phyloP scores from a whole-genome alignment of 2,888 invertebrate genomes.

The Aproaerema taeniolella region DNA sequence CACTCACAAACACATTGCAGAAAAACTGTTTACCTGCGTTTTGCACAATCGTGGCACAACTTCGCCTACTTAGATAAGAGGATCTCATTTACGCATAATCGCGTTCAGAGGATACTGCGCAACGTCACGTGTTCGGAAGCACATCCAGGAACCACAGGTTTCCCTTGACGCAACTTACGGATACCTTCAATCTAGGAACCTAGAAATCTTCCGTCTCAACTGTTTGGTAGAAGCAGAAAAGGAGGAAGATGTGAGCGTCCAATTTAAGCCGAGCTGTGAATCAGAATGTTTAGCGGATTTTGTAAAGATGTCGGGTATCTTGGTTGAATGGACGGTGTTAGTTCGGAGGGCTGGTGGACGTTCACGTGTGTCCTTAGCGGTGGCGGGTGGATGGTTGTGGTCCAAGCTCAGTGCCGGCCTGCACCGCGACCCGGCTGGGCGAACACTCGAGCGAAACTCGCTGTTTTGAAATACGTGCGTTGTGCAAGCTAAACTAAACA shows the following conservation, averaged over 20 bases:
- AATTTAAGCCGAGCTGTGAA: background rate
- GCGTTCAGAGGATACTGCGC: conserved; percentile 12
- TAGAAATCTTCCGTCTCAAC: too few species aligned
- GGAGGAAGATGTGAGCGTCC: background rate
- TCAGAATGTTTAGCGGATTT: background rate
- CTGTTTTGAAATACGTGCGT: conserved; percentile 36
- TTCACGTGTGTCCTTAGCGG: conserved; percentile 39
- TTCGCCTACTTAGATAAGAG: conserved; percentile 8
- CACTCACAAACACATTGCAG: conserved; percentile 6
- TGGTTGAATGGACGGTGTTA: background rate
- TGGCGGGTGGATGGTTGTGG: conserved; percentile 21
- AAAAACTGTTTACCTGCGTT: background rate
- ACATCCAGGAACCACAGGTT: conserved; percentile 14
- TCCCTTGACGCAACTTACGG: conserved; percentile 12
- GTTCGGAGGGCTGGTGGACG: conserved; percentile 33
- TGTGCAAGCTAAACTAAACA: conserved; percentile 55
- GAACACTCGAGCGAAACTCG: conserved; percentile 39
- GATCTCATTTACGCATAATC: conserved; percentile 14
- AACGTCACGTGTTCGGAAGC: conserved; percentile 13
- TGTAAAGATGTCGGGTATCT: background rate
- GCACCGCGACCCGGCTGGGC: conserved; percentile 58
- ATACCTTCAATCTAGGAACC: conserved; percentile 4
- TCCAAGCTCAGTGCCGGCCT: conserved; percentile 54
- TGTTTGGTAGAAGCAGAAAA: too few species aligned
- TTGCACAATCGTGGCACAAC: conserved; percentile 4